Conservation (phyloP, 2,888 invertebrate species). For the Sphaerophoria rueppellii region DNA sequence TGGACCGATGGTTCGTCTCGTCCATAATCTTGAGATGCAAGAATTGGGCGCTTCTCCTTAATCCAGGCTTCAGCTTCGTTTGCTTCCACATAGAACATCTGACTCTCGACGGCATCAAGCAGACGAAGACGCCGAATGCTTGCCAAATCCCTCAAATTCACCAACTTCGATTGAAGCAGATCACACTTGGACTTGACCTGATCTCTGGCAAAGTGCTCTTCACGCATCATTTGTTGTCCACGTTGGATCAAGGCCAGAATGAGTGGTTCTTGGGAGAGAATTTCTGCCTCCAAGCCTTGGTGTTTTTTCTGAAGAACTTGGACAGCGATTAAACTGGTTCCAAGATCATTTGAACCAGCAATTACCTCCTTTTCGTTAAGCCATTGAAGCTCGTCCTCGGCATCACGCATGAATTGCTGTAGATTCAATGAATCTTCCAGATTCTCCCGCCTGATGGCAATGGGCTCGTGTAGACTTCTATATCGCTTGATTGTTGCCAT, state of each 20-base stretch:
- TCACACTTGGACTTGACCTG: conserved; percentile 82
- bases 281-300: conserved; percentile 93
- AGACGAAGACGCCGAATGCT: conserved; percentile 88
- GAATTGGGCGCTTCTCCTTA: conserved; percentile 89
- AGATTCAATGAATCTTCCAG: conserved; percentile 94
- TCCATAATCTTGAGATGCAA: conserved; percentile 91
- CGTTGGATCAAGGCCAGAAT: conserved; percentile 88
- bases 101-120: conserved; percentile 91
- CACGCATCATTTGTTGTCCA: conserved; percentile 90
- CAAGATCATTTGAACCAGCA: conserved; percentile 88
- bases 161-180: conserved; percentile 86
- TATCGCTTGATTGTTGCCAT: conserved; percentile 87
- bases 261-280: conserved; percentile 92
- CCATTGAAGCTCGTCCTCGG: conserved; percentile 97
- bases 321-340: conserved; percentile 87
- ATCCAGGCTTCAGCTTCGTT: conserved; percentile 97
- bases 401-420: conserved; percentile 95
- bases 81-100: conserved; percentile 94
- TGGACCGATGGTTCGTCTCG: conserved; percentile 96
- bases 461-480: conserved; percentile 92
- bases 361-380: conserved; percentile 89
- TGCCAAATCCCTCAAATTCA: conserved; percentile 88
- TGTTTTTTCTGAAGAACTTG: conserved; percentile 97
- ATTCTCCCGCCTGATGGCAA: conserved; percentile 95
- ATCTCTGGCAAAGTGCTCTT: conserved; percentile 92